Conservation (phyloP, 2,797 vertebrate species). For the Zalophus californianus region DNA sequence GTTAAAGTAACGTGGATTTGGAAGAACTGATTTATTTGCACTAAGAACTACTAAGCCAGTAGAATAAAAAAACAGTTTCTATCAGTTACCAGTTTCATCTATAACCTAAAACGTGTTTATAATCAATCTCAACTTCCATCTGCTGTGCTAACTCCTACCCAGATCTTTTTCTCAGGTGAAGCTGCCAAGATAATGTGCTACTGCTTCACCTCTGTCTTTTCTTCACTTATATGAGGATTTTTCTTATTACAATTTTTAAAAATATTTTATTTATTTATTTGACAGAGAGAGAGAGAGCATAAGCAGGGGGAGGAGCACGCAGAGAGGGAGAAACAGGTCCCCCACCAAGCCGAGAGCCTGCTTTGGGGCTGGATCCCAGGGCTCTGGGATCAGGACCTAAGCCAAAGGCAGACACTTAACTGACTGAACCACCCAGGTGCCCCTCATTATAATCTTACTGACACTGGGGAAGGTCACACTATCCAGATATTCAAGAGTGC, state of each 20-base stretch:
- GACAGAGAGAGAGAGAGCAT: background rate
- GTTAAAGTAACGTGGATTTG: background rate
- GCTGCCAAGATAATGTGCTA: background rate
- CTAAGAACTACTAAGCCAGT: background rate
- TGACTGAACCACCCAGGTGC: background rate
- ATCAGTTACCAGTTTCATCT: background rate
- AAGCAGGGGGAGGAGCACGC: background rate
- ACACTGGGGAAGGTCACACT: background rate
- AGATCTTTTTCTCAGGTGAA: background rate
- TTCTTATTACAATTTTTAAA: background rate
- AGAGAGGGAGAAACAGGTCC: background rate
- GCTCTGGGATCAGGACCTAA: background rate
- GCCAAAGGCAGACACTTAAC: background rate
- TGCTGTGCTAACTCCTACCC: background rate
- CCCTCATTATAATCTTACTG: background rate
- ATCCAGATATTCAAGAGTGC: background rate
- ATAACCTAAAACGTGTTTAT: background rate
- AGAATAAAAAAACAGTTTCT: background rate
- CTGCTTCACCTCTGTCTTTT: background rate
- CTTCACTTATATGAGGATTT: background rate
- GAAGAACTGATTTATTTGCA: background rate
- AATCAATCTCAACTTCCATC: background rate
- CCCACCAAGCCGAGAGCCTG: background rate
- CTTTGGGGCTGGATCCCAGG: background rate
- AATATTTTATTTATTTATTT: background rate